Conservation (phyloP, 2,888 invertebrate species). For the Halictus quadricinctus region DNA sequence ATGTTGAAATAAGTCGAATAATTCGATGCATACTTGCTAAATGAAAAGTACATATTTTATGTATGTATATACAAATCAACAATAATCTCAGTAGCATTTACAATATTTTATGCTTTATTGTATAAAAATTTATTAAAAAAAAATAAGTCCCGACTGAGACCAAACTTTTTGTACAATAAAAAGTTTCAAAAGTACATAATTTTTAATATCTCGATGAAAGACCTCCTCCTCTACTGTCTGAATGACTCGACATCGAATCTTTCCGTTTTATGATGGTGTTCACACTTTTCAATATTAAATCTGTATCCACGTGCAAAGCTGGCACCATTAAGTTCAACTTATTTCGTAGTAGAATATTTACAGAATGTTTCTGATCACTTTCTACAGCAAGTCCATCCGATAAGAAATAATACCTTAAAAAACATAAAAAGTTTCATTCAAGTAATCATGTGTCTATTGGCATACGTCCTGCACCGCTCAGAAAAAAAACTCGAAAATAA, state of each 20-base stretch:
- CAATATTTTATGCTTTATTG: slow-evolving; percentile 10
- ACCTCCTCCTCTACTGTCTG: slow-evolving; percentile 89
- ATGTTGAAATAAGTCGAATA: background rate
- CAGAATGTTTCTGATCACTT: slow-evolving; percentile 71
- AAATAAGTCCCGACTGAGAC: slow-evolving; percentile 24
- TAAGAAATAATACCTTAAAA: slow-evolving; percentile 75
- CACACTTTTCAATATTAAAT: slow-evolving; percentile 82
- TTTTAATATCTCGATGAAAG: slow-evolving; percentile 85
- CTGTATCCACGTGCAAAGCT: slow-evolving; percentile 65
- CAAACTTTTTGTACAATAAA: slow-evolving; percentile 36
- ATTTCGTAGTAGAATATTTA: slow-evolving; percentile 68
- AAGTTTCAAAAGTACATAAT: slow-evolving; percentile 15
- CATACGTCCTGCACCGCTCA: background rate
- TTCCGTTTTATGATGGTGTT: slow-evolving; percentile 87
- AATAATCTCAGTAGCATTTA: background rate
- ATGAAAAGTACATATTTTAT: background rate
- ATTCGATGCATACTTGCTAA: background rate
- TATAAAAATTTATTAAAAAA: slow-evolving; percentile 25
- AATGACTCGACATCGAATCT: slow-evolving; percentile 87
- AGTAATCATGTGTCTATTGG: slow-evolving; percentile 44
- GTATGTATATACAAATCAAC: background rate
- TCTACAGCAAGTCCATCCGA: slow-evolving; percentile 76
- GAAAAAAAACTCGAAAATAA: slow-evolving; percentile 3
- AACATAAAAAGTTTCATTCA: slow-evolving; percentile 4
- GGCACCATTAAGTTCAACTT: slow-evolving; percentile 65